These are phyloP conservation scores for Malurus melanocephalus DNA, from an alignment of 2,113 vertebrate species.

Conservation along the genomic window DNA sequence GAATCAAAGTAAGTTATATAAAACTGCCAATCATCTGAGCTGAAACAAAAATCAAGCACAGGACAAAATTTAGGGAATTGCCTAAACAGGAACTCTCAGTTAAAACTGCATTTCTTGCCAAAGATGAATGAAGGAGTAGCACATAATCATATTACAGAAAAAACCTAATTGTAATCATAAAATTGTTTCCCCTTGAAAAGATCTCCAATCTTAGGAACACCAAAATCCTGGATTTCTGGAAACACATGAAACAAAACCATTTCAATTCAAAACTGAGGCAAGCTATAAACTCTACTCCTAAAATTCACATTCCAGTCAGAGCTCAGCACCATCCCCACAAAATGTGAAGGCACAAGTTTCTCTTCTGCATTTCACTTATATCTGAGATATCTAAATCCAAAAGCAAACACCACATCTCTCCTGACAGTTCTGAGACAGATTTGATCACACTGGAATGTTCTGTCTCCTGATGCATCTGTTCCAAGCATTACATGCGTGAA, in stretches of 20 bases:
- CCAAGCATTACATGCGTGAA: background rate
- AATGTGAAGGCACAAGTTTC: background rate
- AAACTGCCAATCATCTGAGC: constrained; percentile 98
- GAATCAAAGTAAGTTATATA: constrained; percentile 95
- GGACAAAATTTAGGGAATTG: constrained; percentile 42
- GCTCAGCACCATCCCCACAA: background rate
- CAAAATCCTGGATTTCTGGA: background rate
- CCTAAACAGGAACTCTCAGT: background rate
- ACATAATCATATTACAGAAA: background rate
- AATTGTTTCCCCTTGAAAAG: background rate
- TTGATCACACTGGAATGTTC: background rate
- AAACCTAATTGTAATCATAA: background rate
- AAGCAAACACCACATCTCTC: background rate
- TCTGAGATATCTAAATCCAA: background rate
- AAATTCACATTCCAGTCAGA: background rate
- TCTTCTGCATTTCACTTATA: background rate
- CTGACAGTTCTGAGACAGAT: background rate
- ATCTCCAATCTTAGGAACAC: background rate
- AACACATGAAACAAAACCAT: background rate
- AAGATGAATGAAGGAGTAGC: background rate
- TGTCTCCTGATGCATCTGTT: background rate
- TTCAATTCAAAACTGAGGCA: background rate
- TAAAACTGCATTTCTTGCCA: background rate
- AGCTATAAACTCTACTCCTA: background rate
- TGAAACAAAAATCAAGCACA: constrained; percentile 70